phyloP scores from a whole-genome alignment of 2,888 invertebrate genomes.

The Lasioglossum leucozonium region DNA sequence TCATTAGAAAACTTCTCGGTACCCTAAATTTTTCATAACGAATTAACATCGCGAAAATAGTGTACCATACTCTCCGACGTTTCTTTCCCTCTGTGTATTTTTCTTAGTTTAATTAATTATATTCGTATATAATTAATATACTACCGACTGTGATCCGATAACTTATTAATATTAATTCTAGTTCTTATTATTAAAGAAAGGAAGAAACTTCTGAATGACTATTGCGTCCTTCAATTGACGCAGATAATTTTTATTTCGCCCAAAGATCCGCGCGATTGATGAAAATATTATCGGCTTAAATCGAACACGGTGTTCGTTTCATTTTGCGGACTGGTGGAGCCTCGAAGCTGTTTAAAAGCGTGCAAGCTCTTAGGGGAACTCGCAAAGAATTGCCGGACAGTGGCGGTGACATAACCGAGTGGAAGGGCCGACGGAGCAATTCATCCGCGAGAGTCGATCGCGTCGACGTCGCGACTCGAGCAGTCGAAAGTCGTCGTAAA shows the following conservation, averaged over 20 bases:
- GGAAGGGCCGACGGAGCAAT: not conserved
- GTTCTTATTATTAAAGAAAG: not conserved
- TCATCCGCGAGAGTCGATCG: slow-evolving; percentile 12
- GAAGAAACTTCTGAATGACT: not conserved
- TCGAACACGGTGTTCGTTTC: not conserved
- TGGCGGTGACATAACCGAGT: not conserved
- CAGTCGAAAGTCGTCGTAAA: slow-evolving; percentile 44
- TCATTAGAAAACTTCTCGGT: not conserved
- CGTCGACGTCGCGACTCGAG: slow-evolving; percentile 4
- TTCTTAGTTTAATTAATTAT: no score
- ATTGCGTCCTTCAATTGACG: no score
- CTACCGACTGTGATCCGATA: not conserved
- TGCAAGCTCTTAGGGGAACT: not conserved
- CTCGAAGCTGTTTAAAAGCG: not conserved
- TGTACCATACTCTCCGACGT: not conserved
- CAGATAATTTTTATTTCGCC: no score
- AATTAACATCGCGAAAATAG: not conserved
- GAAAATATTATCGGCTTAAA: no score
- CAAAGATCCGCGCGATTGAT: no score
- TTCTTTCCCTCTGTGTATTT: not conserved
- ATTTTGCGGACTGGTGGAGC: not conserved
- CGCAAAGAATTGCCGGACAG: not conserved
- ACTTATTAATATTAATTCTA: no score
- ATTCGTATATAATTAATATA: not conserved
- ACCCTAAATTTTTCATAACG: not conserved